A percentile compares a stretch with the other conserved stretches of the same genome.
Conservation (phyloP, 1,140 invertebrate genomes). For the Drosophila equinoxialis region DNA sequence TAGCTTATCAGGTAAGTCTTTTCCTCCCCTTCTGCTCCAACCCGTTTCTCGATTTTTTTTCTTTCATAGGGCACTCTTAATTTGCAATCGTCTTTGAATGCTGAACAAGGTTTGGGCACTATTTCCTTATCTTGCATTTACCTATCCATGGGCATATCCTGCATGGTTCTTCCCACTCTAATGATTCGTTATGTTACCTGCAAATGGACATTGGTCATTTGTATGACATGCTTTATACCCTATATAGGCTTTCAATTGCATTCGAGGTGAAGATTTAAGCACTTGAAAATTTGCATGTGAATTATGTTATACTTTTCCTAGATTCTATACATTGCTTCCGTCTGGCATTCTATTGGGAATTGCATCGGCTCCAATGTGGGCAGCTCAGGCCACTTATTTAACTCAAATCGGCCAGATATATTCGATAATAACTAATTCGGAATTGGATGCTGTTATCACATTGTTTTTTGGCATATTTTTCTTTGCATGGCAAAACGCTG, state of each 20-base stretch:
- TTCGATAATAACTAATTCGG: constrained; percentile 13
- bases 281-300: neutral
- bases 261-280: constrained; percentile 8
- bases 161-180: constrained; percentile 93
- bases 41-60: neutral
- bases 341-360: constrained; percentile 18
- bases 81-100: constrained; percentile 92
- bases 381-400: constrained; percentile 35
- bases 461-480: constrained; percentile 34
- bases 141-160: constrained; percentile 92
- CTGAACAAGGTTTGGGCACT: constrained; percentile 90
- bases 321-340: constrained; percentile 27
- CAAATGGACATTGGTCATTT: constrained; percentile 95
- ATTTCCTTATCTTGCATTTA: constrained; percentile 92
- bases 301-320: neutral
- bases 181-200: constrained; percentile 93
- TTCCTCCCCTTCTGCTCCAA: too few species aligned
- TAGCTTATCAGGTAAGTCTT: constrained; percentile 25
- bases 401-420: constrained; percentile 32
- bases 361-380: constrained; percentile 33
- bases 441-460: constrained; percentile 28
- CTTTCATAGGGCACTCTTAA: constrained; percentile 89
- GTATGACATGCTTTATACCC: constrained; percentile 93
- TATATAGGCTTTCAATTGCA: constrained; percentile 94
- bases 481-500: constrained; percentile 32